Percentiles rank a stretch among this genome's conserved stretches.
These are phyloP conservation scores for Loxodonta africana DNA, from an alignment of 2,113 vertebrate genomes.

Conservation along the genomic window DNA sequence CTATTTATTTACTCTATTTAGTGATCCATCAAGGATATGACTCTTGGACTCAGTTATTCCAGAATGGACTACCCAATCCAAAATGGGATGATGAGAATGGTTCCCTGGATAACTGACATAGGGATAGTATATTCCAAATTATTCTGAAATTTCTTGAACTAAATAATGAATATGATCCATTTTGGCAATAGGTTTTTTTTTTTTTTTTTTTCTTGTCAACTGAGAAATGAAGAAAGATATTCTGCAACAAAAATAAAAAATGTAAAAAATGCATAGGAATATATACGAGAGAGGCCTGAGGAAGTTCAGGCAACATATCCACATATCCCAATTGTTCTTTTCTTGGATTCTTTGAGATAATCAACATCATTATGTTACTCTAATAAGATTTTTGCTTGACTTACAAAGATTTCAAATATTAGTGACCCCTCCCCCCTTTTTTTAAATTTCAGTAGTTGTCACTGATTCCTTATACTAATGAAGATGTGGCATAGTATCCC, in stretches of 20 bases:
- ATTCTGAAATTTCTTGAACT: neutral
- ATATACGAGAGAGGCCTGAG: neutral
- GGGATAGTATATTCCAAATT: neutral
- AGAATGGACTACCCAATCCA: neutral
- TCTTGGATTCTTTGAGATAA: neutral
- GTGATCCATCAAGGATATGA: neutral
- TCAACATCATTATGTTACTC: neutral
- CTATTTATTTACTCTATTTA: neutral
- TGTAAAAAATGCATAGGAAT: neutral
- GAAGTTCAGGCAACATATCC: neutral
- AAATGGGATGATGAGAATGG: neutral
- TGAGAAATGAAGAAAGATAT: neutral
- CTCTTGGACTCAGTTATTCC: neutral
- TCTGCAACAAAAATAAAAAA: neutral
- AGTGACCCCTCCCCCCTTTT: neutral
- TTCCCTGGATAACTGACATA: neutral
- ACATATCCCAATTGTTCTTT: neutral
- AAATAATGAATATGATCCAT: neutral
- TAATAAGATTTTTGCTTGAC: neutral
- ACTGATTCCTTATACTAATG: neutral
- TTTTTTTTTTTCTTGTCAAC: neutral
- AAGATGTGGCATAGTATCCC: neutral
- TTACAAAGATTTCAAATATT: neutral
- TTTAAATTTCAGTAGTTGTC: neutral
- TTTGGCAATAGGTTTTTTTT: neutral